A percentile compares a stretch with the other conserved stretches of the same genome.
Evolutionary conservation across 2,113 vertebrate genomes (phyloP).

Genomic region (Triplophysa dalaica): DNA sequence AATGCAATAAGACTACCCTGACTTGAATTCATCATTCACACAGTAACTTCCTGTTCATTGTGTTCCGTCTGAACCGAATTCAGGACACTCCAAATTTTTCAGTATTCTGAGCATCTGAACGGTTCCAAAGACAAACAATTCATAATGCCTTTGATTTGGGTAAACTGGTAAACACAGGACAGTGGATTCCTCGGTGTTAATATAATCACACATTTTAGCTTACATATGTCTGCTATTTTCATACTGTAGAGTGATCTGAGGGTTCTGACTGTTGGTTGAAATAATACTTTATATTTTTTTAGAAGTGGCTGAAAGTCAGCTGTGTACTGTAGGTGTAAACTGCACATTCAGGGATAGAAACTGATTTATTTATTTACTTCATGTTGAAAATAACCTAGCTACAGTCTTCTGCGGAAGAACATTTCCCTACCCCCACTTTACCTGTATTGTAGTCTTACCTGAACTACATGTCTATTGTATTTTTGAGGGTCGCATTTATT

Average conservation of each 20-base stretch:
- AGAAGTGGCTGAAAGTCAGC: background rate
- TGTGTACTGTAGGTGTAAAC: background rate
- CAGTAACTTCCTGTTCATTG: conserved; percentile 22
- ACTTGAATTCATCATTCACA: conserved; percentile 54
- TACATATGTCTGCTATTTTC: background rate
- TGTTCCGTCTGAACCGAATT: background rate
- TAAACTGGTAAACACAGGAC: background rate
- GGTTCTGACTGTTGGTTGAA: background rate
- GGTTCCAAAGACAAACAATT: background rate
- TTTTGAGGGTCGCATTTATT: background rate
- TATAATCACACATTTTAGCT: background rate
- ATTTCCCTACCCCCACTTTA: conserved; percentile 16
- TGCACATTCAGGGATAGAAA: conserved; percentile 12
- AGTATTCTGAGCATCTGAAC: background rate
- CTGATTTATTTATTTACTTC: conserved; percentile 23
- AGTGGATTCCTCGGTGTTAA: background rate
- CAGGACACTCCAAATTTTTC: no score
- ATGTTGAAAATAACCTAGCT: conserved; percentile 31
- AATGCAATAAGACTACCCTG: conserved; percentile 37
- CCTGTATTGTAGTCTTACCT: background rate
- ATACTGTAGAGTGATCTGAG: background rate
- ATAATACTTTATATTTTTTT: background rate
- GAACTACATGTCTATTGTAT: background rate
- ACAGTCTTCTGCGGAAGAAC: conserved; percentile 6
- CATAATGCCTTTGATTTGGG: background rate